Evolutionary conservation across 1,140 invertebrate species (phyloP), one percentile per base, ranked within the genome.

Genomic region (Idris sp.): DNA sequence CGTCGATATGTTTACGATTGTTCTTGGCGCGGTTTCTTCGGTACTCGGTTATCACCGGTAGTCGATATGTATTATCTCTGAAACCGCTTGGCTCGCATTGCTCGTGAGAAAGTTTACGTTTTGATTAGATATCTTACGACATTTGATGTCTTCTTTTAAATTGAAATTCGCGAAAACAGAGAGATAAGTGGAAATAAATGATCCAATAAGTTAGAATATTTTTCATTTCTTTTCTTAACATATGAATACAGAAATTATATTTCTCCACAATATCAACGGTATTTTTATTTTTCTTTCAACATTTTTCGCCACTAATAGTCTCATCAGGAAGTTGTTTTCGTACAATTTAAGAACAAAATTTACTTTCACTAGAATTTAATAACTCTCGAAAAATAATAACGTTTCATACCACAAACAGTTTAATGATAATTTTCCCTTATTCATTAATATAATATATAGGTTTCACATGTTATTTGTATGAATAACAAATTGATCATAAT

Each of bases 31-130:
- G 10, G 38, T 53, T 58, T 65, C 44, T 53, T 44, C 25, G 54
- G 28, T 28, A 10, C 30, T 64, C 25, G 22, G 26, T 62, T 74
- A 74, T 74, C 61, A 19, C 19, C 36, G 49, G 49, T 68, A 74
- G 36, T 19, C 10, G 62, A 68, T 68, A 62, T 30, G 46, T 28
- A 33, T 74, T 74, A 74, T 74, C 71, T 67, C 5, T 36, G 46
- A 61, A 18, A 56, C 71, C 6, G 14, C 36, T 35, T 33, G 56
- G 16, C 46, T 67, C 43, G 26, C 8, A 19, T 74, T 56, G 15
- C 71, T 56, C 35, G 38, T 67, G 71, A 62, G 71, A 65, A 74
- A 74, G 71, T 74, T 74, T 58, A 73, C 18, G 36, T 58, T 65
- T 54, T 31, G 46, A 74, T 61, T 74, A 67, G 61, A 67, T 62